These are phyloP conservation scores for Cottoperca gobio DNA, from an alignment of 2,797 vertebrate species.

Conservation along the genomic window DNA sequence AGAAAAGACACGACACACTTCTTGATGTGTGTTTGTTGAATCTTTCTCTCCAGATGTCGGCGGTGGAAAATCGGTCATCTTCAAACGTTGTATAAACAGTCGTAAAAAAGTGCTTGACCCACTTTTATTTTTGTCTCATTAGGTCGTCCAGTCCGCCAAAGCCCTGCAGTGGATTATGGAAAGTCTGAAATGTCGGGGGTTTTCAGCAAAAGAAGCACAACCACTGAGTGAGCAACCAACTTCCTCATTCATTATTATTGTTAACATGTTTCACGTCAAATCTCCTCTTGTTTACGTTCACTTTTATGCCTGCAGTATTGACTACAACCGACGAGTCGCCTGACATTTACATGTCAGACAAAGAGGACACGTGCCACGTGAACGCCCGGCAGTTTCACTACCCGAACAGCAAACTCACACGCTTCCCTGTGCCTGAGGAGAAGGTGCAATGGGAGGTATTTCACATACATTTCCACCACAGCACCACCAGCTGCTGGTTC, in stretches of 20 bases:
- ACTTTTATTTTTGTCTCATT: slow-evolving; percentile 40
- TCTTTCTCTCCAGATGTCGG: not conserved
- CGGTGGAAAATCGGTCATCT: not conserved
- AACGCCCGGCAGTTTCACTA: slow-evolving; percentile 89
- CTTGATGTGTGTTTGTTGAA: not conserved
- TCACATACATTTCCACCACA: slow-evolving; percentile 1
- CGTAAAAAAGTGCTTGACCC: slow-evolving; percentile 26
- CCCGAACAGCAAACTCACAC: slow-evolving; percentile 78
- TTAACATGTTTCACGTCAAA: not conserved
- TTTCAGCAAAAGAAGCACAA: slow-evolving; percentile 73
- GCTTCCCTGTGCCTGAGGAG: slow-evolving; percentile 96
- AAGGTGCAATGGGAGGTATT: slow-evolving; percentile 96
- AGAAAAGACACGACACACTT: slow-evolving; percentile 7
- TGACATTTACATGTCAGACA: slow-evolving; percentile 38
- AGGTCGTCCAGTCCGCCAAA: slow-evolving; percentile 87
- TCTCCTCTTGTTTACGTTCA: not conserved
- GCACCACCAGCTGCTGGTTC: not conserved
- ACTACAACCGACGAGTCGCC: slow-evolving; percentile 27
- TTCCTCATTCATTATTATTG: not conserved
- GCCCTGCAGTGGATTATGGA: slow-evolving; percentile 91
- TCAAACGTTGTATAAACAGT: not conserved
- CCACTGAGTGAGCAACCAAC: slow-evolving; percentile 79
- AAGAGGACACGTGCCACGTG: slow-evolving; percentile 75
- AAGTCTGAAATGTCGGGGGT: slow-evolving; percentile 82
- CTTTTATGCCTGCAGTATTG: slow-evolving; percentile 3